Conservation (phyloP, 2,797 vertebrate species). For the Rhodeus uyekii region DNA sequence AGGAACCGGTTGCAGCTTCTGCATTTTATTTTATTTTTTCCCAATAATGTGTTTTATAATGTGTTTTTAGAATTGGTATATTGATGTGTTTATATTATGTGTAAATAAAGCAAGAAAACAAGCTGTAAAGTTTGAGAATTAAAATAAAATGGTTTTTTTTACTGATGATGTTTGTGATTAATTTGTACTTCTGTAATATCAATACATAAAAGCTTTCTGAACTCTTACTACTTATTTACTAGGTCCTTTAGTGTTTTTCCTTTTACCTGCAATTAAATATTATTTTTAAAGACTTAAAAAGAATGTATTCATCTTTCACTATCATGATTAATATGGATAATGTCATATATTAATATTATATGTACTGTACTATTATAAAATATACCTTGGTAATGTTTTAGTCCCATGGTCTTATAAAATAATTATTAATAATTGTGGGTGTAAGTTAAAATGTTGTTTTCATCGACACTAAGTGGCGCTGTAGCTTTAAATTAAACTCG, state of each 20-base stretch:
- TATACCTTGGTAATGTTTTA: neutral
- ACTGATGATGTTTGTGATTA: neutral
- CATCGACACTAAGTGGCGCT: neutral
- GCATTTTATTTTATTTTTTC: neutral
- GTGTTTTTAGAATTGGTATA: neutral
- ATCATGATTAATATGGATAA: neutral
- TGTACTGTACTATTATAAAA: neutral
- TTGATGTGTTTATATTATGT: constrained; percentile 8
- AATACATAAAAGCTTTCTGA: neutral
- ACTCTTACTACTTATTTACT: neutral
- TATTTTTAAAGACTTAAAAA: neutral
- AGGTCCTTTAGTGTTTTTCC: neutral
- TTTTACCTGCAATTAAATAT: neutral
- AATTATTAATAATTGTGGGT: too few relatives aligned
- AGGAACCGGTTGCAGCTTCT: neutral
- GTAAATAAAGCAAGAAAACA: neutral
- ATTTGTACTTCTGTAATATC: neutral
- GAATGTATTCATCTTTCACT: neutral
- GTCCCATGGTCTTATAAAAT: neutral
- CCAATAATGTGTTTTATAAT: neutral
- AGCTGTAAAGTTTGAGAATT: neutral
- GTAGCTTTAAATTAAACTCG: neutral
- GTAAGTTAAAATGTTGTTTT: too few relatives aligned
- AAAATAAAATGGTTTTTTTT: neutral
- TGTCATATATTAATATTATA: neutral